Conservation (phyloP, 2,113 vertebrate species). For the Diadophis punctatus region DNA sequence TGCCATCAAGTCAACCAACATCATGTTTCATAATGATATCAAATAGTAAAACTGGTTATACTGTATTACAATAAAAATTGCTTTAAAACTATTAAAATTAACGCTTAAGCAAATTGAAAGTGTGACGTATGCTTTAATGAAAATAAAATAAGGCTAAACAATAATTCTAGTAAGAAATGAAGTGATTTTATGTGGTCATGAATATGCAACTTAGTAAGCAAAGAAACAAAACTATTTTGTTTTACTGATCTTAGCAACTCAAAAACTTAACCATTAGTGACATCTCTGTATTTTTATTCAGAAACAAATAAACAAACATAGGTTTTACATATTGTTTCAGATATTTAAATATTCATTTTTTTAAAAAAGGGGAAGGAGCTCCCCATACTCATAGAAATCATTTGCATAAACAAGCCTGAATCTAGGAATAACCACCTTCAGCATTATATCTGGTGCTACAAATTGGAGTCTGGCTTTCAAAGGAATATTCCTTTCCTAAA, state of each 20-base stretch:
- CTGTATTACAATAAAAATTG: not conserved
- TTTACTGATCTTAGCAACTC: not conserved
- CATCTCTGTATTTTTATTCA: not conserved
- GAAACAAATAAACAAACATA: not conserved
- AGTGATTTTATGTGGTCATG: not conserved
- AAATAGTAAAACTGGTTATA: not conserved
- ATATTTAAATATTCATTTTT: not conserved
- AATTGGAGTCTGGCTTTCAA: not conserved
- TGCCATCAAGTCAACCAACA: not conserved
- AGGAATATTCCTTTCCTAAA: not conserved
- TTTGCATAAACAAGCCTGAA: not conserved
- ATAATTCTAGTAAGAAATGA: not conserved
- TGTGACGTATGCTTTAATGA: not conserved
- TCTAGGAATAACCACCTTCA: not conserved
- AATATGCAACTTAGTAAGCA: not conserved
- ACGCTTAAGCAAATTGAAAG: not conserved
- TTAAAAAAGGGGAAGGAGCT: not conserved
- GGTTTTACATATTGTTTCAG: not conserved
- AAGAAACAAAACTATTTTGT: not conserved
- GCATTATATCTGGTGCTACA: not conserved
- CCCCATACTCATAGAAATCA: not conserved
- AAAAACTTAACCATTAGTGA: not conserved
- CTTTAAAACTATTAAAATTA: not conserved
- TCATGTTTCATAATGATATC: not conserved
- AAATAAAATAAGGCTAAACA: not conserved